phyloP scores from a whole-genome alignment of 2,797 vertebrate genomes.

The Phrynocephalus vlangalii region DNA sequence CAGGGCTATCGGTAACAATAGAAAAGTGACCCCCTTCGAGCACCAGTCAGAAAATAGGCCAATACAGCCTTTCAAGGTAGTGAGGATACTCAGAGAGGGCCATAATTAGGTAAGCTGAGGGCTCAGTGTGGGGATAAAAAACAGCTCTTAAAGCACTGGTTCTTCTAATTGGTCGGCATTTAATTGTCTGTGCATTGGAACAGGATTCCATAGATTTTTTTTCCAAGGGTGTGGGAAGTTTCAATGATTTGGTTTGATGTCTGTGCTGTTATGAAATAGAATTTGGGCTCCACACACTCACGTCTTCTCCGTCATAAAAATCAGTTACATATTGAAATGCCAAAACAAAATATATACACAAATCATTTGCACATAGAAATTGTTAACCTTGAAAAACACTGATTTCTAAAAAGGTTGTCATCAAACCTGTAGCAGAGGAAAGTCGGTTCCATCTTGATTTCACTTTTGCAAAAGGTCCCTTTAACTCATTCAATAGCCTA shows the following conservation, averaged over 20 bases:
- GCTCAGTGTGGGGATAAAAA: slow-evolving; percentile 55
- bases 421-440: slow-evolving; percentile 54
- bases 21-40: slow-evolving; percentile 47
- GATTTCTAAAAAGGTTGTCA: slow-evolving; percentile 62
- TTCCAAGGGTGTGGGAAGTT: slow-evolving; percentile 61
- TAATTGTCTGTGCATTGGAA: slow-evolving; percentile 62
- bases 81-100: slow-evolving; percentile 49
- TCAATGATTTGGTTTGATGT: slow-evolving; percentile 62
- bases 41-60: slow-evolving; percentile 61
- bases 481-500: slow-evolving; percentile 39
- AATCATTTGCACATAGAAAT: neutral
- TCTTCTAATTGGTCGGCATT: slow-evolving; percentile 69
- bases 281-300: neutral
- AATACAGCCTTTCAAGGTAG: slow-evolving; percentile 69
- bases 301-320: too few relatives aligned
- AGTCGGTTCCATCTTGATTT: slow-evolving; percentile 47
- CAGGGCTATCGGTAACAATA: slow-evolving; percentile 56
- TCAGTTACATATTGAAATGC: too few relatives aligned
- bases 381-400: slow-evolving; percentile 60
- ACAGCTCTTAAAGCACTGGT: slow-evolving; percentile 52
- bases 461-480: slow-evolving; percentile 43
- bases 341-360: too few relatives aligned
- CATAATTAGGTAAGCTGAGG: slow-evolving; percentile 67
- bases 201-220: slow-evolving; percentile 43
- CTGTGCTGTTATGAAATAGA: slow-evolving; percentile 57